These are phyloP conservation scores for Drosophila tripunctata DNA, from an alignment of 2,888 invertebrate species.

Conservation along the genomic window DNA sequence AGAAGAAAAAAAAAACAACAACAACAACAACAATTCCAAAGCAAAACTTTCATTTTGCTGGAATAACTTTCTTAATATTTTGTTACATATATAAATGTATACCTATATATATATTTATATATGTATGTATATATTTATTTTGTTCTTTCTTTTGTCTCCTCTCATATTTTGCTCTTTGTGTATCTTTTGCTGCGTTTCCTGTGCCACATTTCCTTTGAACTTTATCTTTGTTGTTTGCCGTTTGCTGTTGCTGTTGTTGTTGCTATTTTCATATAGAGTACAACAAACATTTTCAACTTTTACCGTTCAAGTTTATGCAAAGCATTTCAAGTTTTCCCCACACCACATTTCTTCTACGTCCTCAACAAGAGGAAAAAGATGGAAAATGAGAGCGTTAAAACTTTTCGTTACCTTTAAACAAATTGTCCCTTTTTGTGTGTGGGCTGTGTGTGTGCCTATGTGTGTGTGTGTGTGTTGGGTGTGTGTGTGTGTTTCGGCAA, in stretches of 20 bases:
- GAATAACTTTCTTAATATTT: constrained; percentile 73
- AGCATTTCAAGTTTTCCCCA: constrained; percentile 50
- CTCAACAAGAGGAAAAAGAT: constrained; percentile 15
- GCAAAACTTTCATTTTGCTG: constrained; percentile 62
- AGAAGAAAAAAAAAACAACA: not conserved
- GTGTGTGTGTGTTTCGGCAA: constrained; percentile 24
- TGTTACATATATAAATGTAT: constrained; percentile 44
- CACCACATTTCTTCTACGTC: not conserved
- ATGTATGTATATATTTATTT: constrained; percentile 3
- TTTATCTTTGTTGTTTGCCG: constrained; percentile 69
- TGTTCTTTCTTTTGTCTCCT: constrained; percentile 23
- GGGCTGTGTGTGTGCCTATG: constrained; percentile 20
- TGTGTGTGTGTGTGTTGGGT: constrained; percentile 10
- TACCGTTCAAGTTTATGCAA: constrained; percentile 67
- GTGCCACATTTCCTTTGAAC: constrained; percentile 73
- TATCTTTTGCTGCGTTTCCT: constrained; percentile 61
- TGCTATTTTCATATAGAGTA: constrained; percentile 54
- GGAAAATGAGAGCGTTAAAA: constrained; percentile 59
- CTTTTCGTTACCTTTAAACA: constrained; percentile 72
- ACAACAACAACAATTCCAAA: constrained; percentile 13
- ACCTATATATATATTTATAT: not conserved
- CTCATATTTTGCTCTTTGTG: constrained; percentile 41
- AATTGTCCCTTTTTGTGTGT: constrained; percentile 68
- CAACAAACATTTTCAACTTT: constrained; percentile 69
- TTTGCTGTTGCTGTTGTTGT: constrained; percentile 44